phyloP scores from a whole-genome alignment of 2,888 invertebrate genomes.

The Aporophyla lueneburgensis region DNA sequence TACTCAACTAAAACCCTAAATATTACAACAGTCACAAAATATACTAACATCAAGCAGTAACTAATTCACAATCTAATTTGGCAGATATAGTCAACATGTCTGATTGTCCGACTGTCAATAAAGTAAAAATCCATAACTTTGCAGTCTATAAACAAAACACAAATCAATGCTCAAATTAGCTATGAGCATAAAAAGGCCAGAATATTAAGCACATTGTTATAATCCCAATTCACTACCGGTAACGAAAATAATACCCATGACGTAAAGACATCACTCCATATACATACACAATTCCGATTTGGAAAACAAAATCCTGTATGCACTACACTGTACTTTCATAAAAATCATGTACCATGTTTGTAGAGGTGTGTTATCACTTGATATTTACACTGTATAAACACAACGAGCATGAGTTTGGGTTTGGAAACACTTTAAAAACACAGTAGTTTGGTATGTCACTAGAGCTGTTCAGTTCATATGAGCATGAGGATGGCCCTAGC shows the following conservation, averaged over 20 bases:
- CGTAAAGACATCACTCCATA: constrained; percentile 7
- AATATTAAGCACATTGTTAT: constrained; percentile 26
- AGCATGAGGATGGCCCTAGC: constrained; percentile 61
- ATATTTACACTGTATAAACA: constrained; percentile 39
- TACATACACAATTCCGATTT: background rate
- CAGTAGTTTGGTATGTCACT: constrained; percentile 42
- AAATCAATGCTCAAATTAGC: background rate
- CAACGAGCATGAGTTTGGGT: constrained; percentile 36
- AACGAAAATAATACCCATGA: constrained; percentile 28
- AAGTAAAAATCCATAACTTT: constrained; percentile 37
- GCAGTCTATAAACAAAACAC: constrained; percentile 13
- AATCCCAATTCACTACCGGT: constrained; percentile 20
- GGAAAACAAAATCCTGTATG: constrained; percentile 1
- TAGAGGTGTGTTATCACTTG: constrained; percentile 25
- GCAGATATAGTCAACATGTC: constrained; percentile 37
- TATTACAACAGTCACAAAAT: constrained; percentile 58
- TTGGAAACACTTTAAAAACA: constrained; percentile 29
- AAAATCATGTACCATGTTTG: constrained; percentile 8
- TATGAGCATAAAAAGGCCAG: constrained; percentile 14
- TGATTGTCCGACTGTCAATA: constrained; percentile 14
- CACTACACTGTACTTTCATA: constrained; percentile 43
- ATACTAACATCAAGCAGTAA: constrained; percentile 48
- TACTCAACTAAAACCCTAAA: constrained; percentile 43
- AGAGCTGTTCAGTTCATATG: constrained; percentile 46
- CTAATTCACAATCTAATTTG: constrained; percentile 51